Percentiles rank a stretch among this genome's conserved stretches.
phyloP scores from a whole-genome alignment of 2,888 invertebrate genomes.

The Cylindroiulus punctatus region DNA sequence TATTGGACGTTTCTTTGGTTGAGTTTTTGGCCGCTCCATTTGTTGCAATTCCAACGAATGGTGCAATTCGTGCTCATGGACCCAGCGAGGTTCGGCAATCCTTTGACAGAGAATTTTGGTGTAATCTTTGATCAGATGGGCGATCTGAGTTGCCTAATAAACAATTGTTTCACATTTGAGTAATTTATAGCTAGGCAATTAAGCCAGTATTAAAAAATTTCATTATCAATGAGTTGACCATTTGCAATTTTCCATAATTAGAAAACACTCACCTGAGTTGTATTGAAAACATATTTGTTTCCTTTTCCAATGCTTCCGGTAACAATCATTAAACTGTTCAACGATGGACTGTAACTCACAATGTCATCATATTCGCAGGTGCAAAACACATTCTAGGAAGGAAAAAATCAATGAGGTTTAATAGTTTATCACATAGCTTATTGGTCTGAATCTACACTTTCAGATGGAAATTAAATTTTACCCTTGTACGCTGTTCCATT shows the following conservation, averaged over 20 bases:
- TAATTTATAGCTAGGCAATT: background rate
- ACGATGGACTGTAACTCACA: conserved; percentile 89
- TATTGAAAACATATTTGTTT: conserved; percentile 92
- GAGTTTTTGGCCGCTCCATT: conserved; percentile 48
- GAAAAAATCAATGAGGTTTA: background rate
- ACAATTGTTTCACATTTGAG: conserved; percentile 53
- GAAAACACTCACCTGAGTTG: conserved; percentile 77
- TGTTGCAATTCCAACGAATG: conserved; percentile 57
- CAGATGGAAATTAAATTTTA: conserved; percentile 59
- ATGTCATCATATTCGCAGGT: conserved; percentile 91
- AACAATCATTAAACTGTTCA: conserved; percentile 92
- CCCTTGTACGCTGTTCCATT: conserved; percentile 81
- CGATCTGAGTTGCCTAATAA: conserved; percentile 89
- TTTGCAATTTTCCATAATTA: background rate
- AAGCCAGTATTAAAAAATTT: background rate
- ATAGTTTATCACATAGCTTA: background rate
- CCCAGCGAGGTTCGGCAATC: conserved; percentile 54
- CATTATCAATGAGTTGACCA: too few species aligned
- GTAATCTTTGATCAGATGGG: conserved; percentile 90
- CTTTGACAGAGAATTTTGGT: conserved; percentile 71
- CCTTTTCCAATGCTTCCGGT: conserved; percentile 88
- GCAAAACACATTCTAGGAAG: conserved; percentile 80
- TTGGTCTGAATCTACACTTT: conserved; percentile 14
- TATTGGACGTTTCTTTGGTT: conserved; percentile 60
- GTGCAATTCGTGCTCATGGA: conserved; percentile 55